Conservation (phyloP, 2,888 invertebrate species). For the Tenthredo scrophulariae region DNA sequence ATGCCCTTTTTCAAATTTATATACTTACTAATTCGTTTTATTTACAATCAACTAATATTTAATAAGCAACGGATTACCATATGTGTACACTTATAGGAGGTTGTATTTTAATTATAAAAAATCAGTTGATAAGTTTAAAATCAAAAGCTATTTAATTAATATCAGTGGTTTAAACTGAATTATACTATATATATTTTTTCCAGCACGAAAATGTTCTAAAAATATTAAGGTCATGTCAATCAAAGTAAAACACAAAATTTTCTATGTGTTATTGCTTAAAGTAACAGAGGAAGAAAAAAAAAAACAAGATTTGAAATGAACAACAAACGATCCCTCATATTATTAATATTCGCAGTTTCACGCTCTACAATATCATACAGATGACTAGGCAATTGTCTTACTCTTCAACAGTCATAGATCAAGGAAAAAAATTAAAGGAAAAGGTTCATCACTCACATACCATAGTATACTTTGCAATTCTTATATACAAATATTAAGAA, state of each 20-base stretch:
- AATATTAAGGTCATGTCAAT: neutral
- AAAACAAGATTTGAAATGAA: neutral
- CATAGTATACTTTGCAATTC: neutral
- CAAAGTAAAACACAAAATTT: neutral
- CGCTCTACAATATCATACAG: neutral
- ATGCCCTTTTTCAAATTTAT: slow-evolving; percentile 29
- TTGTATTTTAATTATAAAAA: slow-evolving; percentile 35
- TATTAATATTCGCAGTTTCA: neutral
- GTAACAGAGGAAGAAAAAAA: neutral
- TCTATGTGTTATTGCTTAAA: neutral
- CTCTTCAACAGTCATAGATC: neutral
- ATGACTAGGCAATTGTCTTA: neutral
- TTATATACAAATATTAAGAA: neutral
- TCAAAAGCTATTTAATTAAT: slow-evolving; percentile 45
- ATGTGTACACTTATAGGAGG: slow-evolving; percentile 26
- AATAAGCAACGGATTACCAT: slow-evolving; percentile 30
- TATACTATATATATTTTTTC: slow-evolving; percentile 25
- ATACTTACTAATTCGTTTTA: neutral
- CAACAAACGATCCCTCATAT: slow-evolving; percentile 17
- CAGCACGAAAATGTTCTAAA: slow-evolving; percentile 34
- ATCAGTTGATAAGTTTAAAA: slow-evolving; percentile 19
- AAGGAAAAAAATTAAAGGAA: neutral
- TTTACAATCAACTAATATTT: slow-evolving; percentile 39
- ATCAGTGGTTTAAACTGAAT: slow-evolving; percentile 29
- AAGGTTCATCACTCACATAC: neutral